Conservation (phyloP, 1,140 invertebrate genomes). For the Drosophila pseudoobscura region DNA sequence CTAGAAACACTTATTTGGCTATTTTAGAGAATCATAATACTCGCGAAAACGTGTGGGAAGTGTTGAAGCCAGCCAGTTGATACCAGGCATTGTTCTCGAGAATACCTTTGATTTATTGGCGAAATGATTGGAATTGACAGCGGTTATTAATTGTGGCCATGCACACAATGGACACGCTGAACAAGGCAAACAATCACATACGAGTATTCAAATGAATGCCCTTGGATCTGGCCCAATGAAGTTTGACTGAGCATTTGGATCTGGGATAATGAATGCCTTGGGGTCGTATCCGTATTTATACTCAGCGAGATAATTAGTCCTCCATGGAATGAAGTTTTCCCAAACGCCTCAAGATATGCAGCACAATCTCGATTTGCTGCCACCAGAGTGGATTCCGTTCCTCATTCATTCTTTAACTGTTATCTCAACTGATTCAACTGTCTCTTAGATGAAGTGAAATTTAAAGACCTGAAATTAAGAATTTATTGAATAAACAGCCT, state of each 20-base stretch:
- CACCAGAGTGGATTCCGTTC: slow-evolving; percentile 9
- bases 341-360: slow-evolving; percentile 2
- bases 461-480: too few species aligned
- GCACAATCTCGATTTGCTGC: slow-evolving; percentile 14
- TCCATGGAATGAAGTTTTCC: neutral
- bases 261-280: neutral
- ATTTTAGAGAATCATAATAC: slow-evolving; percentile 13
- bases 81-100: slow-evolving; percentile 36
- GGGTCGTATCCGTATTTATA: neutral
- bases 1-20: slow-evolving; percentile 36
- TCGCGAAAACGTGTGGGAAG: slow-evolving; percentile 39
- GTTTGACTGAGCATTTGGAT: slow-evolving; percentile 18
- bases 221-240: slow-evolving; percentile 35
- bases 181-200: slow-evolving; percentile 28
- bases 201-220: slow-evolving; percentile 48
- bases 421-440: too few species aligned
- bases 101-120: slow-evolving; percentile 44
- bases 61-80: slow-evolving; percentile 12
- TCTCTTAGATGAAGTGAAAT: too few species aligned
- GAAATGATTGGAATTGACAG: slow-evolving; percentile 48
- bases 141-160: slow-evolving; percentile 40
- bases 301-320: neutral
- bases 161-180: slow-evolving; percentile 27
- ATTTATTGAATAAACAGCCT: too few species aligned
- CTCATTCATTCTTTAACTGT: too few species aligned